A percentile compares a stretch with the other conserved stretches of the same genome.
Evolutionary conservation across 2,888 invertebrate species (phyloP).

Genomic region (Criorhina ranunculi): DNA sequence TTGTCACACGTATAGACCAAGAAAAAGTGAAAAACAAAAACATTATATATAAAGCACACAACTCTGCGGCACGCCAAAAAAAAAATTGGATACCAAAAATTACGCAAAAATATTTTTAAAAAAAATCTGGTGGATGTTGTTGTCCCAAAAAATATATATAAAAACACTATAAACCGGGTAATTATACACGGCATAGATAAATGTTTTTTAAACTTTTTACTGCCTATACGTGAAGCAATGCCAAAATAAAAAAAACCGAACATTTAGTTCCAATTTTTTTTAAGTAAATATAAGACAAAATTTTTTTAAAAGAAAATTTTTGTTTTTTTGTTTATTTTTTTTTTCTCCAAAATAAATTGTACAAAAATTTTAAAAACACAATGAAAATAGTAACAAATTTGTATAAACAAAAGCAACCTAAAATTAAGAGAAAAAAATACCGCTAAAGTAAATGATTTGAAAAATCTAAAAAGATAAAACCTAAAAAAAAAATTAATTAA

Average conservation of each 20-base stretch:
- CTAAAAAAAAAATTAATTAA: conserved; percentile 77
- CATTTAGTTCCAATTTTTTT: conserved; percentile 69
- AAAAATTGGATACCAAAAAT: conserved; percentile 76
- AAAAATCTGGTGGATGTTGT: conserved; percentile 76
- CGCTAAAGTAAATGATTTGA: conserved; percentile 73
- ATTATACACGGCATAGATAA: conserved; percentile 71
- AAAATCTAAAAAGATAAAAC: conserved; percentile 78
- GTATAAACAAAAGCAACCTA: conserved; percentile 78
- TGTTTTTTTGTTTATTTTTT: conserved; percentile 78
- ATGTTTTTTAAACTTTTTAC: conserved; percentile 74
- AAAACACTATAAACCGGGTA: conserved; percentile 62
- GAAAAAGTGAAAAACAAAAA: conserved; percentile 78
- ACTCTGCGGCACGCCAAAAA: conserved; percentile 77
- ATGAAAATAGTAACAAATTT: conserved; percentile 81
- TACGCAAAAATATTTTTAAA: conserved; percentile 63
- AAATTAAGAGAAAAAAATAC: conserved; percentile 71
- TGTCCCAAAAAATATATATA: conserved; percentile 67
- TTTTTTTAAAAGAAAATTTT: conserved; percentile 76
- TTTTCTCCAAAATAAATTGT: conserved; percentile 76
- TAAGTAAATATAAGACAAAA: conserved; percentile 77
- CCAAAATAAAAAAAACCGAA: conserved; percentile 72
- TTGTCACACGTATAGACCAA: conserved; percentile 83
- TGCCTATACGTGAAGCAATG: conserved; percentile 77
- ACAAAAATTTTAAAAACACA: conserved; percentile 77
- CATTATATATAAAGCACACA: conserved; percentile 78